Base-by-base conservation (phyloP, 2,888 invertebrate genomes). In the Phymatocera aterrima region DNA sequence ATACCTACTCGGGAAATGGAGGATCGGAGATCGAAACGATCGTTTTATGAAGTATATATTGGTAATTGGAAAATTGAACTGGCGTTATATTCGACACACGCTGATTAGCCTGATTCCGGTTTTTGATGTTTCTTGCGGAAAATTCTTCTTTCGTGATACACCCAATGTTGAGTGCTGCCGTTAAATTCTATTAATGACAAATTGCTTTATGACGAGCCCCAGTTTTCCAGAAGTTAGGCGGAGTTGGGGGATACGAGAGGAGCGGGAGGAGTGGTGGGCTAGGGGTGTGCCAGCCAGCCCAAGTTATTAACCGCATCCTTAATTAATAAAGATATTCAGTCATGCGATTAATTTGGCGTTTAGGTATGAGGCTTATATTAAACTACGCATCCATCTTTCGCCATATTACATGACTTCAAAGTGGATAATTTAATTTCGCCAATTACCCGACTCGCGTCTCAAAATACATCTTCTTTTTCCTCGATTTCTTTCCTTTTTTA, bases 121-220 rank as follows among this genome's bases (percentile, higher is more conserved):
- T 70, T 72, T 72, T 10, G n/a, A 28, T 15, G 6, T 51, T 43
- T n/a, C 46, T 51, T 28, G 51, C 2, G 24, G n/a, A 40, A 18
- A 57, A 75, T 75, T 83, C 82, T 70, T 72, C 80, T 80, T 81
- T 81, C 82, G 81, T 83, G n/a, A n/a, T n/a, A n/a, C n/a, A n/a
- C 82, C 82, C 74, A 60, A 75, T 40, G 57, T 75, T 15, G 28
- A 75, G 81, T 78, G 81, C 79, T 80, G n/a, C n/a, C n/a, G 81
- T 80, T 82, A 82, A 84, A 84, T 85, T 83, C 81, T 80, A 83
- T 85, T 83, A 83, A 84, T 82, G 83, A 84, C 80, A 84, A 84
- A 84, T 84, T 84, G 82, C 81, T 81, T 83, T 83, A 82, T 72
- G 83, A 81, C 77, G 79, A 81, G 79, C 80, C 68, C 77, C 75